Percentiles rank a stretch among this genome's conserved stretches.
phyloP scores from a whole-genome alignment of 2,888 invertebrate species.

The Amblyjoppa fuscipennis region DNA sequence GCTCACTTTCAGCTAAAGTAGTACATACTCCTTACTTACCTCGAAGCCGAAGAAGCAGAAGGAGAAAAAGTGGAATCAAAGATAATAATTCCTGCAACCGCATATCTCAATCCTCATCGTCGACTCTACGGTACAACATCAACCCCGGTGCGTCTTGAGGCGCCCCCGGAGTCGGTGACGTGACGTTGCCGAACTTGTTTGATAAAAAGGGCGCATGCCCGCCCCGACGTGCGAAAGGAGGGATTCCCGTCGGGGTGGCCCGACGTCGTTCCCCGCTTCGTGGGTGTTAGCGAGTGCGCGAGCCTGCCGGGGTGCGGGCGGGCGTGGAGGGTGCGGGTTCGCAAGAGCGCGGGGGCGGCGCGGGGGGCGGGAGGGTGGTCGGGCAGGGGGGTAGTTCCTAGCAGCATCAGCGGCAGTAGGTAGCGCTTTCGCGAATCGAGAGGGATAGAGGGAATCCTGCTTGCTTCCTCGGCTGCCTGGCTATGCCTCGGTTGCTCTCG shows the following conservation, averaged over 20 bases:
- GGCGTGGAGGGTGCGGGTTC: neutral
- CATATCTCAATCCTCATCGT: constrained; percentile 40
- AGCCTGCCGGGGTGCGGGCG: constrained; percentile 28
- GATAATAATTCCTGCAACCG: constrained; percentile 38
- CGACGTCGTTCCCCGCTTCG: constrained; percentile 27
- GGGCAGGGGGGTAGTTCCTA: constrained; percentile 66
- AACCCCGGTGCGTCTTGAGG: constrained; percentile 73
- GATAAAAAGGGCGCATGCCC: constrained; percentile 71
- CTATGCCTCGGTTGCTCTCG: constrained; percentile 64
- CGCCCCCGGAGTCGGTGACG: constrained; percentile 78
- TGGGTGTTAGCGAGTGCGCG: constrained; percentile 62
- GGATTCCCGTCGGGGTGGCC: constrained; percentile 57
- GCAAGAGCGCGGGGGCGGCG: too few relatives aligned
- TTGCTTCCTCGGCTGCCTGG: constrained; percentile 36
- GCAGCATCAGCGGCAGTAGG: constrained; percentile 43
- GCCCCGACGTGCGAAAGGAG: constrained; percentile 60
- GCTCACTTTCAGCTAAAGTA: neutral
- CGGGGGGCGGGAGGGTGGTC: too few relatives aligned
- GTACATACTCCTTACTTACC: constrained; percentile 4
- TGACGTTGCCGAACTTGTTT: constrained; percentile 72
- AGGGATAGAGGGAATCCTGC: constrained; percentile 57
- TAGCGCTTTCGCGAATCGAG: constrained; percentile 60
- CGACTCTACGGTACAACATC: neutral
- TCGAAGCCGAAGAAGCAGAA: neutral
- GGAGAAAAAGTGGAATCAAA: constrained; percentile 5